phyloP scores from a whole-genome alignment of 2,113 vertebrate genomes.

The Tricholaema leucomelas region DNA sequence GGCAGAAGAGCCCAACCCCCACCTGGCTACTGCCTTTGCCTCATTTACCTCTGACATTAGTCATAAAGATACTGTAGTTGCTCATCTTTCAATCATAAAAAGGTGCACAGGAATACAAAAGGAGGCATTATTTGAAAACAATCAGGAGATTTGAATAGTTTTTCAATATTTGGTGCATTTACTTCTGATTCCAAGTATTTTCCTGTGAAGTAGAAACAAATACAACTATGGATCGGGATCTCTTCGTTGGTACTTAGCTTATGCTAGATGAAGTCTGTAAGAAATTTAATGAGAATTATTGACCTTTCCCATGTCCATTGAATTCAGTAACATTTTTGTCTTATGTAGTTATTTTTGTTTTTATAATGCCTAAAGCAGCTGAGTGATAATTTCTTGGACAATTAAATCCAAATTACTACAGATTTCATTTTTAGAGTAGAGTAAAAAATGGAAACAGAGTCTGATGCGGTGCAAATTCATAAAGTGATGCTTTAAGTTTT shows the following conservation, averaged over 20 bases:
- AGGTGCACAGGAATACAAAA: background rate
- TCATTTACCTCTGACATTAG: background rate
- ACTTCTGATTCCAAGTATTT: background rate
- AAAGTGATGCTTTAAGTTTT: background rate
- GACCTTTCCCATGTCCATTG: background rate
- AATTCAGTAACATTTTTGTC: background rate
- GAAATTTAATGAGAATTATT: conserved; percentile 32
- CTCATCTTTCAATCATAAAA: background rate
- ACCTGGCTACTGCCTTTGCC: background rate
- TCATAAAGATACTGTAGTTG: background rate
- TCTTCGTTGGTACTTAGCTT: background rate
- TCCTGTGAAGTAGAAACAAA: background rate
- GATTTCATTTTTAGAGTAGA: background rate
- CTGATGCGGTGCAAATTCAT: background rate
- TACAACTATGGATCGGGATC: background rate
- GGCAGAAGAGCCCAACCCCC: too few species aligned
- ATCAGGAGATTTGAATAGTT: background rate
- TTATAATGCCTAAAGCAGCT: background rate
- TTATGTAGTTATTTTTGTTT: background rate
- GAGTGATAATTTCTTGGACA: background rate
- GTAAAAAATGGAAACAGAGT: background rate
- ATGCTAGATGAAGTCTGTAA: background rate
- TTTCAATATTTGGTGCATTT: background rate
- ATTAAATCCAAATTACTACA: conserved; percentile 5
- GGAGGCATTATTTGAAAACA: background rate